Evolutionary conservation across 2,797 vertebrate genomes (phyloP), one percentile per base, ranked within the genome.

Genomic region (Caiman crocodilus): DNA sequence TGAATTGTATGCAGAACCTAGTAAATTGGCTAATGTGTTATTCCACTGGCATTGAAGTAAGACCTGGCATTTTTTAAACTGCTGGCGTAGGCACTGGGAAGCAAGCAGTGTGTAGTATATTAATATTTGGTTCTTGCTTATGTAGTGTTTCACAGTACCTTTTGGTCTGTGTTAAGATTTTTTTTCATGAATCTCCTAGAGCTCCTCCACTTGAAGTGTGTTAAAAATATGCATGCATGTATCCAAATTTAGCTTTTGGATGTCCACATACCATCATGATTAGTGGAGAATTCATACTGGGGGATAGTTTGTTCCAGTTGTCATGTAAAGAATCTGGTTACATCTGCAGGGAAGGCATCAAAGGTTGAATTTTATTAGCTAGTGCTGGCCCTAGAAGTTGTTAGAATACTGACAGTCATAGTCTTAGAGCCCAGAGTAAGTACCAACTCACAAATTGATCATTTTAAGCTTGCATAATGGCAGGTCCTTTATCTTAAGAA

Each of bases 151-250:
- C 10, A 50, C 42, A 50, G 42, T 50, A 50, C 42, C 42, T 50
- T 50, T 50, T 50, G 42, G 42, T 50, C 42, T 50, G 42, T 50
- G 9, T 50, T 50, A 50, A 67, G 17, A 32, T 23, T 71, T 71
- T 35, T 23, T 11, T 42, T 13, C 20, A 35, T 32, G 67, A 11
- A 61, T 58, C 28, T 71, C 85, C 15, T 56, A 67, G 64, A 88
- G 5, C 63, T 60, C 20, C 75, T 87, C 60, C 32, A 21, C 35
- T 89, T 80, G 17, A 1, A 56, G 6, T 58, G 79, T 79, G 79
- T 32, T 23, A 73, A 78, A 78, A 32, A 3, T 60, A 1, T 3
- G 2, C 2, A 0, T 79, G 4, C 60, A 65, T 7, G 2, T 26
- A 59, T 57, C 35, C n/a, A 28, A 1, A 17, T 56, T 59, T 85